Percentiles rank a stretch among this genome's conserved stretches.
phyloP scores from a whole-genome alignment of 2,888 invertebrate species.

The Coelopa pilipes region DNA sequence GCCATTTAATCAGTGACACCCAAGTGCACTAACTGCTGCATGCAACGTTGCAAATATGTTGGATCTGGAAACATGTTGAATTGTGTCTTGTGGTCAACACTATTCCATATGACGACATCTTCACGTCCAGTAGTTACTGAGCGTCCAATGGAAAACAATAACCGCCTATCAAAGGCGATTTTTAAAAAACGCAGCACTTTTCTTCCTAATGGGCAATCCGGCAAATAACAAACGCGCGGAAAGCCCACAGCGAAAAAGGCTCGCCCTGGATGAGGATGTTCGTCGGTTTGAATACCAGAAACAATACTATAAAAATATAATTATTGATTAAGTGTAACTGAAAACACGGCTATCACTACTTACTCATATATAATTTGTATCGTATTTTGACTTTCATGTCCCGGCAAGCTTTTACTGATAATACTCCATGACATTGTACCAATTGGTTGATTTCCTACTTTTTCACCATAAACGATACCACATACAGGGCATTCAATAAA shows the following conservation, averaged over 20 bases:
- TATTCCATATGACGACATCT: conserved; percentile 93
- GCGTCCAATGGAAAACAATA: conserved; percentile 86
- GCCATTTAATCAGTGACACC: conserved; percentile 65
- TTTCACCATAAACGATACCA: conserved; percentile 85
- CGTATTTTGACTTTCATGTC: conserved; percentile 73
- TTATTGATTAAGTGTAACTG: not conserved
- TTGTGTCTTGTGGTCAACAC: conserved; percentile 87
- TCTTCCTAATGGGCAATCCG: conserved; percentile 83
- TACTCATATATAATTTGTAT: conserved; percentile 87
- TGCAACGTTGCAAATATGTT: conserved; percentile 75
- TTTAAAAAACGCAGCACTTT: conserved; percentile 81
- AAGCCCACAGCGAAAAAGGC: conserved; percentile 92
- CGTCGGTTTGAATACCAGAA: conserved; percentile 83
- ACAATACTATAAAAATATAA: conserved; percentile 73
- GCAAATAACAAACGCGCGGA: conserved; percentile 83
- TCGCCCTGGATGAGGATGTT: conserved; percentile 83
- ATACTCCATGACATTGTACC: conserved; percentile 86
- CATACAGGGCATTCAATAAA: conserved; percentile 89
- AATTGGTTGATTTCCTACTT: conserved; percentile 81
- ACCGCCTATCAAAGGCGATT: conserved; percentile 83
- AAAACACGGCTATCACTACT: conserved; percentile 55
- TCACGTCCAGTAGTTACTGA: conserved; percentile 91
- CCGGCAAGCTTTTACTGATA: conserved; percentile 76
- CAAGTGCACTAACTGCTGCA: conserved; percentile 67
- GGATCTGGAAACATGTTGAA: conserved; percentile 82